Evolutionary conservation across 2,888 invertebrate genomes (phyloP).

Genomic region (Dryobota labecula): DNA sequence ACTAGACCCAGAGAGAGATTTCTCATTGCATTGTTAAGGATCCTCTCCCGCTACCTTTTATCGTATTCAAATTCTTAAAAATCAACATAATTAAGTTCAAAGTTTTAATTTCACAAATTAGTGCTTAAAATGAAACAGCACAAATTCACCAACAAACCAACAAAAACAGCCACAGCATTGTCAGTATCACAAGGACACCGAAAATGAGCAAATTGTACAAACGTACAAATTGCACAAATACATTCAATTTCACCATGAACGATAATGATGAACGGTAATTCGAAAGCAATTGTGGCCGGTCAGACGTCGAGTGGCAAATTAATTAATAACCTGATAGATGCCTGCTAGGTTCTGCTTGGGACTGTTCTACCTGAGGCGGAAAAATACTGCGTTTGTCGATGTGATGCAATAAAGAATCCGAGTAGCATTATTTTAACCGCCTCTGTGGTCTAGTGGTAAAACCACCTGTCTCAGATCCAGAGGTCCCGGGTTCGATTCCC

Average conservation of each 20-base stretch:
- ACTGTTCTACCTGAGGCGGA: conserved; percentile 1
- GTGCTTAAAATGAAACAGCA: background rate
- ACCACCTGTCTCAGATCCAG: too few species aligned
- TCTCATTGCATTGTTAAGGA: too few species aligned
- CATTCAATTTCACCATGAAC: conserved; percentile 38
- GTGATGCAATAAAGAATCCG: background rate
- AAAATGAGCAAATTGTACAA: conserved; percentile 31
- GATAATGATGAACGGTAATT: conserved; percentile 57
- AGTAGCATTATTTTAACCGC: too few species aligned
- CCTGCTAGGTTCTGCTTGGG: conserved; percentile 35
- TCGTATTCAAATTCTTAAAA: too few species aligned
- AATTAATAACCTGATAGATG: conserved; percentile 62
- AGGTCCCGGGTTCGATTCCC: too few species aligned
- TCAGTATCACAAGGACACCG: background rate
- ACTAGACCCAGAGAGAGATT: too few species aligned
- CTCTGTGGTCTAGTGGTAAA: too few species aligned
- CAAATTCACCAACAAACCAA: background rate
- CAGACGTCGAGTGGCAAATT: conserved; percentile 58
- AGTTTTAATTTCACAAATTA: too few species aligned
- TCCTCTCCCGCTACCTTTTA: too few species aligned
- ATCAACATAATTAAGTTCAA: too few species aligned
- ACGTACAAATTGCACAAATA: conserved; percentile 4
- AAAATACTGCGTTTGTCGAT: background rate
- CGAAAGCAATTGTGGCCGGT: conserved; percentile 60
- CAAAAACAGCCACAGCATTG: background rate